Conservation (phyloP, 2,888 invertebrate genomes). For the Acleris laterana region DNA sequence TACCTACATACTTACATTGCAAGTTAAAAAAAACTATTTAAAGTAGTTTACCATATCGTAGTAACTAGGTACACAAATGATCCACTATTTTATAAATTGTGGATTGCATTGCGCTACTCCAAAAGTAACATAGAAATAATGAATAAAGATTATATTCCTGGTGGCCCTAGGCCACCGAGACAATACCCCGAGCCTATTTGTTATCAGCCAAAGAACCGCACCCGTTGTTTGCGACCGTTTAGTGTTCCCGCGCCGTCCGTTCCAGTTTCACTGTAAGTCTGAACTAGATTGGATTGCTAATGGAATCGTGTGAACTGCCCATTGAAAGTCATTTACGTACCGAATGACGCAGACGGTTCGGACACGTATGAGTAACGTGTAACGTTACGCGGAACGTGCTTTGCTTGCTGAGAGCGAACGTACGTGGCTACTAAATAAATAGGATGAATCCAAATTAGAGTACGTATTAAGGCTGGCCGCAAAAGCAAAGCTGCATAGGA, state of each 20-base stretch:
- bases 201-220: constrained; percentile 31
- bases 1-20: too few species aligned
- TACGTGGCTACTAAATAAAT: constrained; percentile 33
- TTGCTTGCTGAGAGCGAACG: constrained; percentile 23
- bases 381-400: constrained; percentile 34
- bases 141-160: background rate
- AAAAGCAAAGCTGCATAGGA: background rate
- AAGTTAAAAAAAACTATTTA: too few species aligned
- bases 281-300: constrained; percentile 37
- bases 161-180: constrained; percentile 16
- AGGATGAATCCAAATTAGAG: constrained; percentile 20
- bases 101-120: too few species aligned
- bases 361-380: constrained; percentile 35
- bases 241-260: constrained; percentile 18
- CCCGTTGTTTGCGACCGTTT: constrained; percentile 32
- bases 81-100: too few species aligned
- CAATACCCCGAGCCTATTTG: constrained; percentile 24
- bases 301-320: constrained; percentile 38
- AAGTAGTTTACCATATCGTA: too few species aligned
- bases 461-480: constrained; percentile 5
- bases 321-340: constrained; percentile 36
- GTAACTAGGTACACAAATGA: too few species aligned
- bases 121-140: background rate
- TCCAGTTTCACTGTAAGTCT: constrained; percentile 31
- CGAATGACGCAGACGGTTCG: constrained; percentile 33